Evolutionary conservation across 2,888 invertebrate genomes (phyloP), one percentile per base, ranked within the genome.

Genomic region (Ophioninae sp.): DNA sequence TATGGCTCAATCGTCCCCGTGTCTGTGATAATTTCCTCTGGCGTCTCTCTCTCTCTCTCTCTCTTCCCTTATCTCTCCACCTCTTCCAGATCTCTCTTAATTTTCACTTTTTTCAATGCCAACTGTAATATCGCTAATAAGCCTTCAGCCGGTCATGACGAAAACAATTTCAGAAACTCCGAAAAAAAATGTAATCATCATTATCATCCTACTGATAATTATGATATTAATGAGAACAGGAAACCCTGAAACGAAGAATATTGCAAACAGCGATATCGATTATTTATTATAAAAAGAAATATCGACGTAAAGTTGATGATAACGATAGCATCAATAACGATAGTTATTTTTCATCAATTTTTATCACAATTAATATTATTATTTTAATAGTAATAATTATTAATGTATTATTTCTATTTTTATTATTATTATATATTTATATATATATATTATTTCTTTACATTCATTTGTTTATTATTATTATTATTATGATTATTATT

Each of bases 91-190:
- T 21, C 59, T 59, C 21, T 21, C 8, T 21, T 3, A 59, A 21
- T 59, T 59, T 59, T 59, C 59, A 59, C 59, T 17, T 59, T 7
- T 59, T 59, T 59, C 21, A 59, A 59, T 20, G 59, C 20, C 59
- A 59, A 39, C 61, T 13, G 10, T 41, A 41, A 72, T 59, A 17
- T 61, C 57, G 37, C n/a, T 41, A 41, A 67, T 21, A 39, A 61
- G 69, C 20, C 2, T 20, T 20, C 21, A 17, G 20, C 17, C 7
- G 59, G 59, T 59, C 20, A 21, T 7, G 21, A 20, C 59, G 3
- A 20, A 17, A 37, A 6, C 17, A 64, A 10, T 64, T 37, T 64
- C 17, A 3, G 21, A 5, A 64, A n/a, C 37, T 20, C 21, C 7
- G 37, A 64, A 30, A 67, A 61, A 61, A 21, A 30, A 3, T 17